A percentile compares a stretch with the other conserved stretches of the same genome.
These are phyloP conservation scores for Diploscapter pachys DNA, from an alignment of 1,140 invertebrate genomes.

Conservation along the genomic window DNA sequence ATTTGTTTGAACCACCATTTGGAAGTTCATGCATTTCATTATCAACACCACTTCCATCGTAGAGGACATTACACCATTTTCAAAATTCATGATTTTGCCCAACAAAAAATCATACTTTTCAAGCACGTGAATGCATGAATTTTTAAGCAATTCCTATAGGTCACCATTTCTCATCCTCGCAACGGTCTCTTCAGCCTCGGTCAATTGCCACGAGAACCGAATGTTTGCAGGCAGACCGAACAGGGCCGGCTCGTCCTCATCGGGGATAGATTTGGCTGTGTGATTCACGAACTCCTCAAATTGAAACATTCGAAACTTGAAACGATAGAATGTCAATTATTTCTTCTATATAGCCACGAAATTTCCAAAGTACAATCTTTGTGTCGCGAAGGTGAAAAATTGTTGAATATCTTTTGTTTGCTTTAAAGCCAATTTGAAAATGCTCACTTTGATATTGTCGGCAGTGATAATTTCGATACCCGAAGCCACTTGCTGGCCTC, in stretches of 20 bases:
- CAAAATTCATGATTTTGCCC: background rate
- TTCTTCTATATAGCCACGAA: constrained; percentile 7
- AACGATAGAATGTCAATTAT: constrained; percentile 15
- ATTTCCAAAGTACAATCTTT: background rate
- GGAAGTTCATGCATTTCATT: background rate
- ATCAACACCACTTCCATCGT: too few relatives aligned
- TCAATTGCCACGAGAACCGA: constrained; percentile 73
- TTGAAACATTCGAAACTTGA: too few relatives aligned
- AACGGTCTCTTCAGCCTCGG: constrained; percentile 57
- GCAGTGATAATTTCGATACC: constrained; percentile 19
- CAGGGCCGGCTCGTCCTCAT: constrained; percentile 64
- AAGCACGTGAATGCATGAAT: constrained; percentile 1
- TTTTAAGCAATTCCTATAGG: background rate
- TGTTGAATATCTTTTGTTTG: background rate
- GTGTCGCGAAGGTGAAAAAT: background rate
- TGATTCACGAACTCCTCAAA: constrained; percentile 29
- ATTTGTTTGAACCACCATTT: background rate
- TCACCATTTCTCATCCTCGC: constrained; percentile 16
- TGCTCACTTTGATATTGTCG: constrained; percentile 3
- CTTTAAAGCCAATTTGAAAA: background rate
- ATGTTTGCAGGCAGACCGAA: constrained; percentile 76
- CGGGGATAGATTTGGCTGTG: constrained; percentile 42
- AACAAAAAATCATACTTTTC: constrained; percentile 2
- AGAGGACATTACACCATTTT: too few relatives aligned
- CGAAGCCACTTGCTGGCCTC: constrained; percentile 9